phyloP scores from a whole-genome alignment of 2,113 vertebrate genomes.

The Smithornis capensis region DNA sequence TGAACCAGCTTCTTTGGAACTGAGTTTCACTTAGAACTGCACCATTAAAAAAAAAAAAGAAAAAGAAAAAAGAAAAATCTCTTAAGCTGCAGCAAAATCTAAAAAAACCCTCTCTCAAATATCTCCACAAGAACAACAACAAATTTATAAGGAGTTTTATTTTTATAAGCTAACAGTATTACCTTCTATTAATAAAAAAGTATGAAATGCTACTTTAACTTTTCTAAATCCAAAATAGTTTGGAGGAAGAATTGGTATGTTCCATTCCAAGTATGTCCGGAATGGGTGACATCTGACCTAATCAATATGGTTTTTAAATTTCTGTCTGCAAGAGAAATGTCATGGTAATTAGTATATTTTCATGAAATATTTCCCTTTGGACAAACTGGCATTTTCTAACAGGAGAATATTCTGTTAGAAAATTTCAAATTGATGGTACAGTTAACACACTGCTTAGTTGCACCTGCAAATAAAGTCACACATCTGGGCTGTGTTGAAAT shows the following conservation, averaged over 20 bases:
- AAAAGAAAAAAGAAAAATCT: neutral
- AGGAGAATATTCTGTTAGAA: neutral
- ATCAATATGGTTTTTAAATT: slow-evolving; percentile 1
- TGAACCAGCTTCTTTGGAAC: neutral
- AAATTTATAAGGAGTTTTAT: neutral
- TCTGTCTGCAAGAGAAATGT: slow-evolving; percentile 43
- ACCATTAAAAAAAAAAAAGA: neutral
- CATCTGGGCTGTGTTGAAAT: neutral
- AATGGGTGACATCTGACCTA: neutral
- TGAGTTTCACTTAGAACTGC: neutral
- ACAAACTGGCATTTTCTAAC: slow-evolving; percentile 13
- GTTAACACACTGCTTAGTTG: neutral
- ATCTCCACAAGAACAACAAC: neutral
- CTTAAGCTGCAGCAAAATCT: neutral
- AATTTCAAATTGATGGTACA: neutral
- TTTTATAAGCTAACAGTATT: neutral
- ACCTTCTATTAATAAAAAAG: neutral
- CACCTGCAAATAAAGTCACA: neutral
- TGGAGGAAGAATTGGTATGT: neutral
- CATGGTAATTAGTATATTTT: neutral
- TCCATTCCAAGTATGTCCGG: slow-evolving; percentile 6
- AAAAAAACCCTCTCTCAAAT: neutral
- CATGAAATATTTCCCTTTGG: slow-evolving; percentile 30
- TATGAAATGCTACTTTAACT: neutral
- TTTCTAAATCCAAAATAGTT: neutral